Evolutionary conservation across 2,888 invertebrate species (phyloP), one percentile per base, ranked within the genome.

Genomic region (Dinocampus coccinellae): DNA sequence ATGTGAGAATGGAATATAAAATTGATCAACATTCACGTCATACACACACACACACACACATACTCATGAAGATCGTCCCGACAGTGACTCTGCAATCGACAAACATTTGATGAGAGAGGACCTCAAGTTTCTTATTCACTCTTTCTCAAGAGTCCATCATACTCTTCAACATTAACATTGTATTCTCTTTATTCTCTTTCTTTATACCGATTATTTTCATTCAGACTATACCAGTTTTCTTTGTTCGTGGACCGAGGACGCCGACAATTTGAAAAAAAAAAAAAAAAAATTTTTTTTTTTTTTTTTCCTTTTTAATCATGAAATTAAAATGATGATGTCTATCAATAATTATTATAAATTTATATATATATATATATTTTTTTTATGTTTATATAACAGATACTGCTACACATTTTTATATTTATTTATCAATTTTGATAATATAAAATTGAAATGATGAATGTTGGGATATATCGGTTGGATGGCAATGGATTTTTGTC

Each of bases 51-150:
- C 34, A 61, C 36, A n/a, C 42, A 39, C 29, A 39, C 13, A n/a
- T 34, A 39, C 6, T 24, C 36, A 53, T 24, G 53, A 26, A 62
- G 55, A 66, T 74, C 69, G 70, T 61, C 71, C n/a, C 80, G 81
- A 84, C 80, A 80, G 87, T 87, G 87, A 87, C 87, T 81, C 47
- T 86, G 87, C 87, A 85, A 80, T 80, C 52, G 22, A 29, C 33
- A 16, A 83, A 82, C 83, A 82, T 83, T 84, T 85, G 82, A 83
- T 83, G 83, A 84, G 82, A 84, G 82, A 83, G 82, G 83, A 80
- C 81, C 78, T 80, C 83, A 80, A 83, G 84, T 80, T 47, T 16
- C 16, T 47, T n/a, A 6, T 47, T 47, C 16, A 9, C 16, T 47
- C 7, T 47, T 16, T 47, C n/a, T n/a, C 39, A 74, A 69, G 69